Base-by-base conservation (phyloP, 2,888 invertebrate genomes). In the Drosophila niveifrons region DNA sequence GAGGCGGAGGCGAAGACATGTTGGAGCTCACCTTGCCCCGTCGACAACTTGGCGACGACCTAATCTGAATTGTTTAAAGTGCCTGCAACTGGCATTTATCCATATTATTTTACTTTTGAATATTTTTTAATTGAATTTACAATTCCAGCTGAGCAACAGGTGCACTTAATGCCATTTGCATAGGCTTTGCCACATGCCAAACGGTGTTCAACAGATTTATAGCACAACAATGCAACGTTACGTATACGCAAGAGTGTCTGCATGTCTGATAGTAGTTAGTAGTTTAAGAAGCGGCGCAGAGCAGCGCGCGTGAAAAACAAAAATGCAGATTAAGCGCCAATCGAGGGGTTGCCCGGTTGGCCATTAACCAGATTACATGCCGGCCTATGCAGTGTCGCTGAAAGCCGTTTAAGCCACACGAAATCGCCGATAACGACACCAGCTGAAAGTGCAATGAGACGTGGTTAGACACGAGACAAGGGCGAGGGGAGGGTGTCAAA, bases 361-460 rank as follows among this genome's bases (percentile, higher is more conserved):
- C 90, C 83, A 90, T 91, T 91, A 90, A 89, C 73, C 83, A 85
- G 91, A 90, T 90, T 89, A 88, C 88, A 88, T 72, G 83, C 66
- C 76, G 78, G 81, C 90, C 80, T 79, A 81, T 75, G 80, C 80
- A 88, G 78, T 74, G 76, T 78, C 80, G 73, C 85, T 85, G 80
- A 83, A 83, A 90, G 87, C 88, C 88, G 88, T 82, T 88, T 82
- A 89, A 90, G 75, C 79, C 51, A 67, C 72, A 41, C 64, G 59
- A 71, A 62, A 75, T 43, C 62, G 62, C 48, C 52, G 69, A 63
- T 73, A 46, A 47, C 58, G 58, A 61, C 44, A 52, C n/a, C 66
- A 66, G 64, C 47, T 51, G 70, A 52, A 59, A 57, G 46, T 57
- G 80, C 75, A 79, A 47, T 58, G 34, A 53, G 71, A 58, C 43